Base-by-base conservation (phyloP, 2,113 vertebrate species). In the Cyprinodon tularosa region DNA sequence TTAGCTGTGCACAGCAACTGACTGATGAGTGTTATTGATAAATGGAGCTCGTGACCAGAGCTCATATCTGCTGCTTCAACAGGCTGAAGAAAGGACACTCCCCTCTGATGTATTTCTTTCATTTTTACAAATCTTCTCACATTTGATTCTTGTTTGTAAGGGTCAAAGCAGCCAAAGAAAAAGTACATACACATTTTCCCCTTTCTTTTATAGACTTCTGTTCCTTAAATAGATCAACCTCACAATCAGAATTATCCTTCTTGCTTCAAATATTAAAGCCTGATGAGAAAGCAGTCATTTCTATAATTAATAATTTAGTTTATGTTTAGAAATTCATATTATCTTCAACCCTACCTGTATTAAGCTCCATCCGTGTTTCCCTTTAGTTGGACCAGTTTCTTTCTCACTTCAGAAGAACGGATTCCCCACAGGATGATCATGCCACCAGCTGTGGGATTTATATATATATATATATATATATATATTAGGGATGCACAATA, bases 1-100 rank as follows among this genome's bases (percentile, higher is more conserved):
- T 64, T 45, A 62, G 45, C 45, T 68, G 47, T 68, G 45, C 48
- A 74, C 38, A 75, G 47, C 59, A 38, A 36, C 0, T 60, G 3
- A 48, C 59, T 75, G 4, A 78, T 68, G 59, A 67, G 48, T 3
- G 69, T 60, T 38, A 62, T 47, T 84, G n/a, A 71, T 76, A 75
- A 64, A 48, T 17, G 37, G 7, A 36, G 64, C 67, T 40, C 61
- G 67, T 3, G 50, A 66, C 66, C 29, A 48, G 68, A 9, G 40
- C 37, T 71, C 68, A 66, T 57, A n/a, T 57, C 50, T 57, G 50
- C 20, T 8, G 50, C 10, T 57, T 57, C 50, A n/a, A 57, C 20
- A 57, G 62, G 42, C 14, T 0, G 59, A 61, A 40, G 15, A 11
- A 69, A 64, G 44, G 6, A 0, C 62, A 50, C 13, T 44, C 47